These are phyloP conservation scores for Ardeotis arabs DNA, from an alignment of 2,113 vertebrate genomes.

Conservation along the genomic window DNA sequence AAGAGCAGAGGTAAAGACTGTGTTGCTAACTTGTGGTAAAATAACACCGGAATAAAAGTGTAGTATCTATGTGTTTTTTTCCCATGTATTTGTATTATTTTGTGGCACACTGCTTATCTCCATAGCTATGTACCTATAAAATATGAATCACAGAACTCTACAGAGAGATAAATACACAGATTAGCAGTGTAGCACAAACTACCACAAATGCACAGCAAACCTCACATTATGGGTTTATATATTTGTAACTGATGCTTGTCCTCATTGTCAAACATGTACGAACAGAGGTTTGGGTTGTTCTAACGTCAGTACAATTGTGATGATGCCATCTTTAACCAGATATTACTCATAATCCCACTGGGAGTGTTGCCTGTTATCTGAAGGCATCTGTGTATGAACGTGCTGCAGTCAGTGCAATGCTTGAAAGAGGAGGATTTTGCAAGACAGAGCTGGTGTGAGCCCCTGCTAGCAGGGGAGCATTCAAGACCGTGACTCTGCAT, in stretches of 20 bases:
- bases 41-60: not conserved
- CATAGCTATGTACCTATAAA: not conserved
- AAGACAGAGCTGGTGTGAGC: not conserved
- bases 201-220: not conserved
- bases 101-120: not conserved
- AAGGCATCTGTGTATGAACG: not conserved
- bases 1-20: not conserved
- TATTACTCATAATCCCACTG: not conserved
- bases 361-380: not conserved
- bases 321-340: not conserved
- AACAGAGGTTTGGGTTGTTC: not conserved
- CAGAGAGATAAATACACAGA: not conserved
- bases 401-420: not conserved
- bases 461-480: not conserved
- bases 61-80: not conserved
- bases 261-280: not conserved
- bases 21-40: not conserved
- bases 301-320: not conserved
- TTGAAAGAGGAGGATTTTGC: not conserved
- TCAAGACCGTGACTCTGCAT: not conserved
- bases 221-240: not conserved
- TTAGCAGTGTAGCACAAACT: not conserved
- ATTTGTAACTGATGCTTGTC: not conserved
- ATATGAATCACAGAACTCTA: not conserved
- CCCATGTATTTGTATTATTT: rapidly evolving